Percentiles rank a stretch among this genome's conserved stretches.
phyloP scores from a whole-genome alignment of 2,888 invertebrate species.

The Catonia carolina region DNA sequence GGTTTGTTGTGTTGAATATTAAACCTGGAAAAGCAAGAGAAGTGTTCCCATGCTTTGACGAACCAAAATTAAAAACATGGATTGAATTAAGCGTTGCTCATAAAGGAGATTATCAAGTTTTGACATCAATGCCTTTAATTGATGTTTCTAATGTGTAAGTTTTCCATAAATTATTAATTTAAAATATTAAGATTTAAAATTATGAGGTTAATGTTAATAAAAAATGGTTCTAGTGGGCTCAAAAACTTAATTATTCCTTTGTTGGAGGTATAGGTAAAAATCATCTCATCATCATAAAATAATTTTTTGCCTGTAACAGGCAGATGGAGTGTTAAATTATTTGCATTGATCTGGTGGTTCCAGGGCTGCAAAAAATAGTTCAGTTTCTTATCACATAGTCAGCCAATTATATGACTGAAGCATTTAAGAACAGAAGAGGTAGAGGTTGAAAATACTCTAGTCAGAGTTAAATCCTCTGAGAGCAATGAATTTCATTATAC shows the following conservation, averaged over 20 bases:
- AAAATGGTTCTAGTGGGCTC: background rate
- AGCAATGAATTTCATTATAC: too few relatives aligned
- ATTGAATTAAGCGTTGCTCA: conserved; percentile 55
- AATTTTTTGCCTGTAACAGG: too few relatives aligned
- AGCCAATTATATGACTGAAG: too few relatives aligned
- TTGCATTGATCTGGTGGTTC: too few relatives aligned
- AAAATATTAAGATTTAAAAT: background rate
- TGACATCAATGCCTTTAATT: conserved; percentile 35
- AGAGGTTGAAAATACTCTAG: too few relatives aligned
- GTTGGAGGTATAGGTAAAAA: too few relatives aligned
- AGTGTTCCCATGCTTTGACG: conserved; percentile 76
- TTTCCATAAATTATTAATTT: background rate
- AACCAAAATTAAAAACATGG: conserved; percentile 66
- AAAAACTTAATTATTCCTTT: background rate
- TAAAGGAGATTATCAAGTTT: conserved; percentile 31
- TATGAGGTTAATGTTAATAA: background rate
- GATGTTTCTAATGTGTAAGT: conserved; percentile 35
- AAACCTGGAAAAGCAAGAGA: conserved; percentile 53
- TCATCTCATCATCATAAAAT: too few relatives aligned
- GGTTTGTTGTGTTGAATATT: conserved; percentile 34
- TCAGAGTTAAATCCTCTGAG: too few relatives aligned
- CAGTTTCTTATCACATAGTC: too few relatives aligned
- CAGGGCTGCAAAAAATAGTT: too few relatives aligned
- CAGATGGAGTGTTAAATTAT: too few relatives aligned
- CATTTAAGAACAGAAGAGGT: too few relatives aligned